Evolutionary conservation across 2,113 vertebrate genomes (phyloP), one percentile per base, ranked within the genome.

Genomic region (Kryptolebias marmoratus): DNA sequence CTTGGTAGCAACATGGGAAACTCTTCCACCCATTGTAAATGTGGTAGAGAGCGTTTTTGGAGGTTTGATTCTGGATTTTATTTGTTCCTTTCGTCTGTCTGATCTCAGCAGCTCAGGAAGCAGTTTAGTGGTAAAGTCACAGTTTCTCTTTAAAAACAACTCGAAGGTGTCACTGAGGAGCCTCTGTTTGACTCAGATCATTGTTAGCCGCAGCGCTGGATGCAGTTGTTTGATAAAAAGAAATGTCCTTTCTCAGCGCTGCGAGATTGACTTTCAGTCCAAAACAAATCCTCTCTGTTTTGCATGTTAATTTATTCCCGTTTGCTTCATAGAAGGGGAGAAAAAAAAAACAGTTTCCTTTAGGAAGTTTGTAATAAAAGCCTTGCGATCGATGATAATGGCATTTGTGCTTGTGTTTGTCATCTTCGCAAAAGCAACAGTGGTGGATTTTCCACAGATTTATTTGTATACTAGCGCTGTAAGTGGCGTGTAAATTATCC

Each of bases 401-500:
- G 93, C 87, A 89, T 94, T 94, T 93, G 92, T 76, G 91, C 88
- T 91, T 77, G 91, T 94, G 94, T 94, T 94, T 93, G 93, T 94
- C 94, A 94, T 94, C 94, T 93, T 93, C 79, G 90, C 92, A 81
- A 92, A 93, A 90, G 93, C 91, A 92, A 91, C 90, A 87, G 88
- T 91, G 90, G 88, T 89, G 90, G 92, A 92, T 86, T 94, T 93
- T 88, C 87, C 83, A 27, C 87, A 93, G 93, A 94, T 94, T 94
- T 94, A 94, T 94, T 91, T 93, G 90, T 92, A 93, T 94, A 92
- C 91, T 92, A 92, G 91, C 90, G 94, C 93, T 92, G 93, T 94
- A 94, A 94, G 94, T 94, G 93, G 90, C 89, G 91, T 94, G 94
- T 94, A 94, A 94, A 94, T 94, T 93, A 94, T 94, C 92, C 89